These are phyloP conservation scores for Allobates femoralis DNA, from an alignment of 2,797 vertebrate genomes.

Conservation along the genomic window DNA sequence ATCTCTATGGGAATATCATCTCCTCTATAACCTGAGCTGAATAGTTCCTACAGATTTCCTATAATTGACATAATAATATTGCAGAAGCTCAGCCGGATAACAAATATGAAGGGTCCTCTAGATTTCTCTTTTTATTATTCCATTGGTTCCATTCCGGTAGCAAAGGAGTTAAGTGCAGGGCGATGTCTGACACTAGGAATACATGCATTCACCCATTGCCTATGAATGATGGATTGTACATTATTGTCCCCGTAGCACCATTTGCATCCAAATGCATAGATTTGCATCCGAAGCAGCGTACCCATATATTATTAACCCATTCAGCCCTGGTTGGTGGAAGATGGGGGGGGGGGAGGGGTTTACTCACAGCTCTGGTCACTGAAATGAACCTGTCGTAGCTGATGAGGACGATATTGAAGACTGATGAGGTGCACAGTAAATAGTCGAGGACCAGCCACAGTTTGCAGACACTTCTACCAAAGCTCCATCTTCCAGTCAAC, in stretches of 20 bases:
- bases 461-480: slow-evolving; percentile 80
- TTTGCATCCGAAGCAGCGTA: neutral
- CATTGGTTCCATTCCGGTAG: neutral
- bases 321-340: neutral
- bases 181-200: neutral
- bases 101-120: neutral
- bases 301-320: neutral
- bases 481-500: slow-evolving; percentile 79
- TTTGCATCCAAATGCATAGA: slow-evolving; percentile 17
- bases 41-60: neutral
- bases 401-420: slow-evolving; percentile 82
- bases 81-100: neutral
- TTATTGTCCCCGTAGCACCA: neutral
- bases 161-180: neutral
- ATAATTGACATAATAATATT: neutral
- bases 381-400: slow-evolving; percentile 84
- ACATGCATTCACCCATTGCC: neutral
- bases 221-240: neutral
- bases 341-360: neutral
- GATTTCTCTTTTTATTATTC: neutral
- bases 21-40: no score
- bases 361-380: slow-evolving; percentile 80
- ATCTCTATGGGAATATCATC: neutral
- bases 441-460: slow-evolving; percentile 83
- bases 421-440: slow-evolving; percentile 79